Base-by-base conservation (phyloP, 2,797 vertebrate genomes). In the Emydoidea blandingii region DNA sequence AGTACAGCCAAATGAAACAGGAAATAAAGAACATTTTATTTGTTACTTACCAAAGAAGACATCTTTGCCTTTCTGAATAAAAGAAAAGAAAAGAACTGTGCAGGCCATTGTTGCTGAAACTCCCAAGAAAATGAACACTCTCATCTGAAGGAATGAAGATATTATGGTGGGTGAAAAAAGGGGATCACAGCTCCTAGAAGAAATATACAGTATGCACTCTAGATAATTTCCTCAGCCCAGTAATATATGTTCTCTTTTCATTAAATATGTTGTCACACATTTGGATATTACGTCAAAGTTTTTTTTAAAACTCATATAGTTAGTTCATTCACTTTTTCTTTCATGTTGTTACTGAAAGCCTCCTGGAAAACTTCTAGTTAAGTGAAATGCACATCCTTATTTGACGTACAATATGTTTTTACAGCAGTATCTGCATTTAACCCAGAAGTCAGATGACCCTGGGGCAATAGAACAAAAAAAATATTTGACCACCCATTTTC, bases 11-110 rank as follows among this genome's bases (percentile, higher is more conserved):
- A 88, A 29, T 49, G 37, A 47, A 85, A 41, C 11, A 62, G 23
- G 49, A 72, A 79, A n/a, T 8, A 76, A 86, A 6, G 12, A 18
- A 0, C 0, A 0, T 31, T 94, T 96, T 81, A 72, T 57, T n/a
- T 65, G 52, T 80, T 92, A 96, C 98, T 97, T 92, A 98, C 98
- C 97, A 91, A 98, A 95, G 6, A 96, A 47, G 18, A 21, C 81
- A 18, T 92, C 89, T 91, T 84, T 88, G 49, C 57, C 53, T 50
- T 52, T 92, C 86, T 47, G 85, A 91, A 97, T 4, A 72, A 96
- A 95, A 53, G 93, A 88, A 94, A 97, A 88, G 79, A 98, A 83
- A 81, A 96, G 18, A 79, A 91, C 95, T 5, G 95, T 82, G 78
- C 96, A 96, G 50, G 94, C 92, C 50, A 94, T 80, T 9, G 62